These are phyloP conservation scores for Empis livida DNA, from an alignment of 2,888 invertebrate species.

Conservation along the genomic window DNA sequence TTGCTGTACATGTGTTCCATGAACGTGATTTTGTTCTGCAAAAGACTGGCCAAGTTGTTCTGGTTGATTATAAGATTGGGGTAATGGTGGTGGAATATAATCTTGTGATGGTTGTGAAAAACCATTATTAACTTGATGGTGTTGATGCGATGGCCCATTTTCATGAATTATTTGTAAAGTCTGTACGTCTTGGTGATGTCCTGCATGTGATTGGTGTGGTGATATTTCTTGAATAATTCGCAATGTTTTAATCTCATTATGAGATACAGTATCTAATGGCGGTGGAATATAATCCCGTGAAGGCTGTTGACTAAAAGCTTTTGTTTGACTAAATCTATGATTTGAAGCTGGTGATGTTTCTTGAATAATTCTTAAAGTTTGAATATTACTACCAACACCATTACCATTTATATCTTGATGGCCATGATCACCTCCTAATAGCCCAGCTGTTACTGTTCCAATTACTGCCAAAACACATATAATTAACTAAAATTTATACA, in stretches of 20 bases:
- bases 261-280: background rate
- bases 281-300: background rate
- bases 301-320: background rate
- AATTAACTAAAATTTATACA: constrained; percentile 1
- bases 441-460: constrained; percentile 1
- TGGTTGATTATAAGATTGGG: background rate
- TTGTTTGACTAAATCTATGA: background rate
- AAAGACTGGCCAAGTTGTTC: background rate
- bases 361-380: background rate
- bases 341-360: background rate
- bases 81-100: background rate
- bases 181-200: background rate
- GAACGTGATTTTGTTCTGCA: too few species aligned
- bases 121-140: background rate
- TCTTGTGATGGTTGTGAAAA: background rate
- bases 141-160: too few species aligned
- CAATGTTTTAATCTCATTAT: background rate
- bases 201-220: background rate
- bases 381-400: background rate
- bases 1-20: too few species aligned
- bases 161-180: background rate
- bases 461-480: constrained; percentile 5
- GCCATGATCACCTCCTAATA: background rate
- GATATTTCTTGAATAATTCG: background rate
- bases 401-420: background rate